Evolutionary conservation across 2,797 vertebrate genomes (phyloP), one percentile per base, ranked within the genome.

Genomic region (Adrianichthys oophorus): DNA sequence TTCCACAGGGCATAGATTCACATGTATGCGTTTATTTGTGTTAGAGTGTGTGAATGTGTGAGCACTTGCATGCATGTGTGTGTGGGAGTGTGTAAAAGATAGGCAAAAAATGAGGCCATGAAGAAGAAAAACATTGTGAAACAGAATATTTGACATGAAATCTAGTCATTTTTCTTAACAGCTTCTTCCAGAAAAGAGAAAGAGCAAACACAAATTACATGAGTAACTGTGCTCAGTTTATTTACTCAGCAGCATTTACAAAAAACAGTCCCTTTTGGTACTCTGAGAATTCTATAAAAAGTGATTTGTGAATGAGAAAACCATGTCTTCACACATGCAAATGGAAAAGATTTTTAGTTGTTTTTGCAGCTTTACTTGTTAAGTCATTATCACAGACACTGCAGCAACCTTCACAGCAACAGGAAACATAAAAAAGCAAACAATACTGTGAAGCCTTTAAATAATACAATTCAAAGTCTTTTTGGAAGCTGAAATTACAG

Each of bases 1-100:
- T 82, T 81, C 68, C 66, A 57, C n/a, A 14, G 65, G 48, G 50
- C 85, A 89, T 89, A 85, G 87, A 90, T 89, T 76, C 56, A 62
- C 62, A 66, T 61, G 56, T 62, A 43, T 51, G 55, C 56, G 48
- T 68, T 56, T 62, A 43, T 67, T 48, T 60, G 47, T 56, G 44
- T 48, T 21, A 50, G 57, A 46, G 45, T 43, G 61, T 19, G 54
- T 43, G 52, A 26, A 44, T 57, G 49, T 49, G 32, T 55, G 53
- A 48, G 44, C 32, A 52, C 42, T 56, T 23, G 57, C 37, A 42
- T 18, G 47, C 12, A 17, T 4, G 32, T 44, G 24, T 65, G 46
- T 67, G 67, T 61, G 61, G 66, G 70, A 58, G 48, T 58, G 62
- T 57, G 62, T 66, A 53, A 64, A 12, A 78, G 68, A 80, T 85